phyloP scores from a whole-genome alignment of 2,888 invertebrate species.

The Ophioninae sp. region DNA sequence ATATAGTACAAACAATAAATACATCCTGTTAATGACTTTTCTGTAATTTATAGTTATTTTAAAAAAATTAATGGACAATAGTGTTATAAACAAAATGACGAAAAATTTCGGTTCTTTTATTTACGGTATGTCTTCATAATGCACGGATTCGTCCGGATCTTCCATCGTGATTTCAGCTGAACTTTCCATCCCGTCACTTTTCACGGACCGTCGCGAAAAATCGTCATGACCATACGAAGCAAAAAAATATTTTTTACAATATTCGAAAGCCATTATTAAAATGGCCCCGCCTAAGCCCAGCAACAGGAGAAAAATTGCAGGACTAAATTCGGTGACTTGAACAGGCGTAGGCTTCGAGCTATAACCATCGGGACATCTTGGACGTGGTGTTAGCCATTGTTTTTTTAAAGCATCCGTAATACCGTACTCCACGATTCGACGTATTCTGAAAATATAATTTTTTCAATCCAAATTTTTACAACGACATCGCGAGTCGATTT shows the following conservation, averaged over 20 bases:
- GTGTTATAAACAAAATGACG: not conserved
- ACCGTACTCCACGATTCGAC: slow-evolving; percentile 69
- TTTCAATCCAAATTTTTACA: not conserved
- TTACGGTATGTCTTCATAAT: not conserved
- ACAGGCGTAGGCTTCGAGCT: slow-evolving; percentile 71
- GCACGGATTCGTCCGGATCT: not conserved
- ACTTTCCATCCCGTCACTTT: not conserved
- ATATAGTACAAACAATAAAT: not conserved
- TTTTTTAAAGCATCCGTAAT: slow-evolving; percentile 62
- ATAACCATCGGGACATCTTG: slow-evolving; percentile 71
- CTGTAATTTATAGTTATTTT: not conserved
- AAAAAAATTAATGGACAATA: not conserved
- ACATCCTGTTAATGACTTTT: not conserved
- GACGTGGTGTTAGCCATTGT: slow-evolving; percentile 68
- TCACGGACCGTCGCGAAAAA: not conserved
- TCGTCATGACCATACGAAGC: not conserved
- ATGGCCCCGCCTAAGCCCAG: slow-evolving; percentile 65
- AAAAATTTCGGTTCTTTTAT: not conserved
- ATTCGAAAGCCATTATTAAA: slow-evolving; percentile 65
- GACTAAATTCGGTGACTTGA: slow-evolving; percentile 69
- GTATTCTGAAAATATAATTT: slow-evolving; percentile 61
- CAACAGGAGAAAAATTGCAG: slow-evolving; percentile 68
- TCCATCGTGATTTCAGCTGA: not conserved
- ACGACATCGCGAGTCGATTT: no score
- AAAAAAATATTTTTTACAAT: slow-evolving; percentile 17